A percentile compares a stretch with the other conserved stretches of the same genome.
Conservation (phyloP, 2,797 vertebrate species). For the Spinus olivaceus region DNA sequence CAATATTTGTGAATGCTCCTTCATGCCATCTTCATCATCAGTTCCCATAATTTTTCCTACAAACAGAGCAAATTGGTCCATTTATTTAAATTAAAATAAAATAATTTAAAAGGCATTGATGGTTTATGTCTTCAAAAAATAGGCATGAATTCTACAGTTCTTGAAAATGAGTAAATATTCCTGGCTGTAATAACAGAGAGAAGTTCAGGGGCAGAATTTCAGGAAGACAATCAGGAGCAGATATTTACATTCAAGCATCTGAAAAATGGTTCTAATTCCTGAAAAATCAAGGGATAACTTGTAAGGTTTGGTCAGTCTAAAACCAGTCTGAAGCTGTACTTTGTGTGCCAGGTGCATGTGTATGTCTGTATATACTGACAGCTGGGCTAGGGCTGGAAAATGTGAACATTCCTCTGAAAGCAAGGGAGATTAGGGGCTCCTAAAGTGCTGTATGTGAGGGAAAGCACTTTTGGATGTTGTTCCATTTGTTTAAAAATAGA, state of each 20-base stretch:
- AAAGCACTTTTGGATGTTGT: neutral
- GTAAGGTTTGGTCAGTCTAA: neutral
- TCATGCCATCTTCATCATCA: neutral
- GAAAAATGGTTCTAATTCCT: neutral
- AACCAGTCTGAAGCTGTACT: neutral
- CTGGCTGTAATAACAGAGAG: neutral
- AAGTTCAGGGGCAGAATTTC: neutral
- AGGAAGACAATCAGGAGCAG: neutral
- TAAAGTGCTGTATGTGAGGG: neutral
- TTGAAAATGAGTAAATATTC: neutral
- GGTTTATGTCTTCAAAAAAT: neutral
- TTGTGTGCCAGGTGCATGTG: neutral
- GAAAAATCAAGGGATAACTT: neutral
- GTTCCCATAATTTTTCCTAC: neutral
- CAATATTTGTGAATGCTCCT: neutral
- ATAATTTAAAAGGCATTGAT: fast-evolving
- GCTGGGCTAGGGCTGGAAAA: neutral
- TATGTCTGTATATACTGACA: neutral
- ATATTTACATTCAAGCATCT: neutral
- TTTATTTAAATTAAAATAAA: neutral
- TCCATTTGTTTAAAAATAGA: neutral
- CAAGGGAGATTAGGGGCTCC: fast-evolving
- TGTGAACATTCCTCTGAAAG: neutral
- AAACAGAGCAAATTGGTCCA: neutral
- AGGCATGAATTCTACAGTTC: neutral